Conservation (phyloP, 2,797 vertebrate genomes). For the Enteromius trimaculatus region DNA sequence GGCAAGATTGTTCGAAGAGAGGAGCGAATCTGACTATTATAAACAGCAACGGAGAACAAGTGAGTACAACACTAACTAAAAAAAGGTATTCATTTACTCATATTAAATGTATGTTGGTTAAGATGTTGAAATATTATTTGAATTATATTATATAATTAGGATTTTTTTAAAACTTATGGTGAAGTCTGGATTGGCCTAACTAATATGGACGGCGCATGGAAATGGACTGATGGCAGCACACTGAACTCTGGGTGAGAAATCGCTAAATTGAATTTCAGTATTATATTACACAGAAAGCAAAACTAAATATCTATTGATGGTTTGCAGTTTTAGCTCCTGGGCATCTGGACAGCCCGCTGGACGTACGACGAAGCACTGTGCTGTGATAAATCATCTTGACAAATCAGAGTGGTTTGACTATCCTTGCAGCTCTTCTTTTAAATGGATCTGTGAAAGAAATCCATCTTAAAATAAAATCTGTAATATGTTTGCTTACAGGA, state of each 20-base stretch:
- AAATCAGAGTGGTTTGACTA: background rate
- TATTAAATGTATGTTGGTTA: background rate
- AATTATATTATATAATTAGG: background rate
- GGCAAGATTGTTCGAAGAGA: background rate
- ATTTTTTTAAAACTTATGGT: background rate
- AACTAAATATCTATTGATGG: too few species aligned
- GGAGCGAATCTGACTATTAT: background rate
- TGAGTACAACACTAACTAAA: background rate
- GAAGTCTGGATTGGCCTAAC: background rate
- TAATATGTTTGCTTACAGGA: background rate
- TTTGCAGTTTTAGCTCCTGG: too few species aligned
- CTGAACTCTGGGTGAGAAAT: background rate
- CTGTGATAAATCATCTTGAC: too few species aligned
- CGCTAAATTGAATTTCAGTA: background rate
- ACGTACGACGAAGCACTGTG: background rate
- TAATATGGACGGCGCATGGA: background rate
- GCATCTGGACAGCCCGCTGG: background rate
- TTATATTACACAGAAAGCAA: too few species aligned
- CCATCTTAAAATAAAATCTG: background rate
- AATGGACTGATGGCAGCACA: background rate
- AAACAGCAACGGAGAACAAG: background rate
- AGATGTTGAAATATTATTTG: background rate
- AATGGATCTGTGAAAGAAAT: constrained; percentile 5
- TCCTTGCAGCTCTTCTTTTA: background rate
- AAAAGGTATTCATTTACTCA: background rate